These are phyloP conservation scores for Podiceps cristatus DNA, from an alignment of 2,113 vertebrate species.

Conservation along the genomic window DNA sequence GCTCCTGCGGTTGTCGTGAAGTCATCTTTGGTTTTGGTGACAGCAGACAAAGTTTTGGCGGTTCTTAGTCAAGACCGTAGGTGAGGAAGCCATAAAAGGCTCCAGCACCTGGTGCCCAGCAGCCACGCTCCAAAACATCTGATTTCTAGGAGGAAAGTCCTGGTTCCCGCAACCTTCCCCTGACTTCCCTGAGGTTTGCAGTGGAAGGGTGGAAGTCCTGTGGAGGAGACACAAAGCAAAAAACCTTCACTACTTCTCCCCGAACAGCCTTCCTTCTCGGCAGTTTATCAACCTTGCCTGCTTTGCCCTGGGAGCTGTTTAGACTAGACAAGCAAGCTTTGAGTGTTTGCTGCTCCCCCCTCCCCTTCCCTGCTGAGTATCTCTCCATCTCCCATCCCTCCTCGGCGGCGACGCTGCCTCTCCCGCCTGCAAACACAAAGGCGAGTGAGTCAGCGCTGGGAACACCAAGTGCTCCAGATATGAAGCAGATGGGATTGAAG, in stretches of 20 bases:
- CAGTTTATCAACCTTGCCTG: not conserved
- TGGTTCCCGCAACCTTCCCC: not conserved
- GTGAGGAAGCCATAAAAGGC: not conserved
- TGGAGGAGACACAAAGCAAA: not conserved
- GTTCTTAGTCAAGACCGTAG: not conserved
- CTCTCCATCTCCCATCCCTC: not conserved
- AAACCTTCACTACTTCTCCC: not conserved
- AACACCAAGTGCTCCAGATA: constrained; percentile 56
- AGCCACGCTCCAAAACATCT: not conserved
- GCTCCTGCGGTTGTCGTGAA: not conserved
- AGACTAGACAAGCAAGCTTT: not conserved
- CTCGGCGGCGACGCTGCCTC: not conserved
- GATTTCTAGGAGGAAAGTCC: not conserved
- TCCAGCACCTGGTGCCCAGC: not conserved
- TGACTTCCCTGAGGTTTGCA: not conserved
- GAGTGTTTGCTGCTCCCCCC: not conserved
- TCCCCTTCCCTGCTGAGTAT: not conserved
- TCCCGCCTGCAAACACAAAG: constrained; percentile 50
- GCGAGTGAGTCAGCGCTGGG: constrained; percentile 55
- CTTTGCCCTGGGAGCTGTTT: not conserved
- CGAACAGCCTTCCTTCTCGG: not conserved
- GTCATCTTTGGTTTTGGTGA: not conserved
- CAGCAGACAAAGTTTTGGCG: not conserved
- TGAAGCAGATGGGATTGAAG: constrained; percentile 64
- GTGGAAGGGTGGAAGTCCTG: not conserved